A percentile compares a stretch with the other conserved stretches of the same genome.
Conservation (phyloP, 2,797 vertebrate genomes). For the Psittacula echo region DNA sequence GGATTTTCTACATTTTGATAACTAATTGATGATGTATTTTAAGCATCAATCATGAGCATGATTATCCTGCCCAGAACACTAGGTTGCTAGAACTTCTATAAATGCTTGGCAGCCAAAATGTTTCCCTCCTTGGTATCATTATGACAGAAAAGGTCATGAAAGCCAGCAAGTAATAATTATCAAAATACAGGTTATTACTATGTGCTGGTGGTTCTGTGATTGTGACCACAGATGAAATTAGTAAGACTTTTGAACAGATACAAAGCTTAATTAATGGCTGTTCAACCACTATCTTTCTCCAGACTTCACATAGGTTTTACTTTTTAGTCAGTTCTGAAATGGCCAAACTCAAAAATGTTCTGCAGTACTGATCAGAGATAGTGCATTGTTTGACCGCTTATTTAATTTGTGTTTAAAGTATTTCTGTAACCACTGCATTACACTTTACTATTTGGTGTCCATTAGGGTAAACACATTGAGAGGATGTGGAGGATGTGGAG, state of each 20-base stretch:
- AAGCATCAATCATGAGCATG: background rate
- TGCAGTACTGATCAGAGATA: background rate
- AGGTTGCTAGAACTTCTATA: background rate
- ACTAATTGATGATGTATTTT: background rate
- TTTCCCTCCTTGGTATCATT: background rate
- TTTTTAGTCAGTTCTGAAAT: background rate
- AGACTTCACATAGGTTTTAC: background rate
- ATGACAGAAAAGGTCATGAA: background rate
- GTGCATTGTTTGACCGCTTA: background rate
- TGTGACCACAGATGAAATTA: background rate
- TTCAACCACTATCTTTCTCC: background rate
- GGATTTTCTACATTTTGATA: background rate
- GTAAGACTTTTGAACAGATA: background rate
- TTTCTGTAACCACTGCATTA: background rate
- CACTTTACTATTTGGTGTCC: background rate
- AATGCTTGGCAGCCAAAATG: background rate
- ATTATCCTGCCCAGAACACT: background rate
- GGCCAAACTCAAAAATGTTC: background rate
- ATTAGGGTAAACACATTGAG: slow-evolving; percentile 10
- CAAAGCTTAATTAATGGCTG: background rate
- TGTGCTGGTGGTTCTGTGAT: background rate
- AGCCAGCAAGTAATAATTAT: background rate
- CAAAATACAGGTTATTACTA: background rate
- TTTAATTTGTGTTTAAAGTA: background rate
- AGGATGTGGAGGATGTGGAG: slow-evolving; percentile 24